Percentiles rank a stretch among this genome's conserved stretches.
These are phyloP conservation scores for Neodiprion virginianus DNA, from an alignment of 1,140 invertebrate species.

Conservation along the genomic window DNA sequence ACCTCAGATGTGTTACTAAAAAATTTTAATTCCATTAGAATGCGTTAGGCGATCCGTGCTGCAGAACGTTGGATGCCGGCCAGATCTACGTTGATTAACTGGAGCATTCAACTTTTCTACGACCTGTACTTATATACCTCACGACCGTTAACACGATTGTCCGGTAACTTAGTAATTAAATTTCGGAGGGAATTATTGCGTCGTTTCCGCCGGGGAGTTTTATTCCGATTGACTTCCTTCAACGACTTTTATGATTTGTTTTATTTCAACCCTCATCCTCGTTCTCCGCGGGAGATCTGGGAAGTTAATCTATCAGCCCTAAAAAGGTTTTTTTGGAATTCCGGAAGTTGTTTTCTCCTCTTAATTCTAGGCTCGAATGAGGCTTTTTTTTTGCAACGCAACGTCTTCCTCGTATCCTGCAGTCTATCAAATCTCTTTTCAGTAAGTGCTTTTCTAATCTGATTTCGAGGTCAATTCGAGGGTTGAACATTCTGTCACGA, in stretches of 20 bases:
- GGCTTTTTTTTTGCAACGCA: not conserved
- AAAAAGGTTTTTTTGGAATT: not conserved
- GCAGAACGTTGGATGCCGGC: not conserved
- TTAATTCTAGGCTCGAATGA: not conserved
- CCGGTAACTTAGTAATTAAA: not conserved
- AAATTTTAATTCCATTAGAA: slow-evolving; percentile 3
- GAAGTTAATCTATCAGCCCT: too few relatives aligned
- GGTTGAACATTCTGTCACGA: too few relatives aligned
- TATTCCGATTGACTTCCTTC: not conserved
- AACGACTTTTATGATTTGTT: not conserved
- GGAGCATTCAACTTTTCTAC: slow-evolving; percentile 2
- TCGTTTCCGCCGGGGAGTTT: not conserved
- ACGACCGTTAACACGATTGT: not conserved
- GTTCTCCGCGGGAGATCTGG: not conserved
- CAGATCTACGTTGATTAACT: slow-evolving; percentile 3
- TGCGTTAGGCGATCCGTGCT: not conserved
- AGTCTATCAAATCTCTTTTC: too few relatives aligned
- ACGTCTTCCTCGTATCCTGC: not conserved
- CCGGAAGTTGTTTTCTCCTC: slow-evolving; percentile 2
- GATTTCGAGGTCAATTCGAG: too few relatives aligned
- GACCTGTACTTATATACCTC: not conserved
- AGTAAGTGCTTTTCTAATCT: too few relatives aligned
- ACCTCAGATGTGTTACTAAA: not conserved
- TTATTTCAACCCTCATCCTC: not conserved
- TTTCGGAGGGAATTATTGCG: not conserved